A percentile compares a stretch with the other conserved stretches of the same genome.
phyloP scores from a whole-genome alignment of 2,797 vertebrate genomes.

The Cryptoprocta ferox region DNA sequence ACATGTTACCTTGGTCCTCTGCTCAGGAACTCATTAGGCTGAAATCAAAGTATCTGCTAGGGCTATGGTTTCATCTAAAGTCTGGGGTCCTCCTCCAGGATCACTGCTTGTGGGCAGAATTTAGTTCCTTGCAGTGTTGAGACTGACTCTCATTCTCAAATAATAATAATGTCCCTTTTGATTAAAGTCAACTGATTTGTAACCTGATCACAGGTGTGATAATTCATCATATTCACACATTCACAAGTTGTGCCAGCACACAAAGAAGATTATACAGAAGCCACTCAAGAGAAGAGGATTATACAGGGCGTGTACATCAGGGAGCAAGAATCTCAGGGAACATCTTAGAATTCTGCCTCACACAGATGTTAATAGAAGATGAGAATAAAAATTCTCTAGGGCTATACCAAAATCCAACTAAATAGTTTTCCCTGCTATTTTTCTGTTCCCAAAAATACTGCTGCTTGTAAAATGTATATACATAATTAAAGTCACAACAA shows the following conservation, averaged over 20 bases:
- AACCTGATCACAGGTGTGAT: not conserved
- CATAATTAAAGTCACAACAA: not conserved
- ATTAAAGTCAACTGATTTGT: not conserved
- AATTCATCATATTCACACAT: not conserved
- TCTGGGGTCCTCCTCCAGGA: not conserved
- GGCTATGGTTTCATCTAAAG: not conserved
- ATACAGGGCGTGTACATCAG: not conserved
- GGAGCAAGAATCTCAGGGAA: not conserved
- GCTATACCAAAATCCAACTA: not conserved
- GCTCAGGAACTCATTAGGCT: not conserved
- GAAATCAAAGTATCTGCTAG: slow-evolving; percentile 10
- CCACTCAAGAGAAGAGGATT: not conserved
- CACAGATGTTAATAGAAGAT: not conserved
- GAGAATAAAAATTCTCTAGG: slow-evolving; percentile 38
- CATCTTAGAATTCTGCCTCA: not conserved
- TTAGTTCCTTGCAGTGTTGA: not conserved
- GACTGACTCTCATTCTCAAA: not conserved
- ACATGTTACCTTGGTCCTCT: not conserved
- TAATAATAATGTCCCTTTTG: not conserved
- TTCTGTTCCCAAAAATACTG: not conserved
- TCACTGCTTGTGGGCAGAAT: not conserved
- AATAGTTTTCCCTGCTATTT: not conserved
- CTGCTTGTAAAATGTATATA: not conserved
- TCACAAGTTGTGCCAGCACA: not conserved
- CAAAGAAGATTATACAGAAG: not conserved